These are phyloP conservation scores for Syndactyla subalaris DNA, from an alignment of 2,797 vertebrate genomes.

Conservation along the genomic window DNA sequence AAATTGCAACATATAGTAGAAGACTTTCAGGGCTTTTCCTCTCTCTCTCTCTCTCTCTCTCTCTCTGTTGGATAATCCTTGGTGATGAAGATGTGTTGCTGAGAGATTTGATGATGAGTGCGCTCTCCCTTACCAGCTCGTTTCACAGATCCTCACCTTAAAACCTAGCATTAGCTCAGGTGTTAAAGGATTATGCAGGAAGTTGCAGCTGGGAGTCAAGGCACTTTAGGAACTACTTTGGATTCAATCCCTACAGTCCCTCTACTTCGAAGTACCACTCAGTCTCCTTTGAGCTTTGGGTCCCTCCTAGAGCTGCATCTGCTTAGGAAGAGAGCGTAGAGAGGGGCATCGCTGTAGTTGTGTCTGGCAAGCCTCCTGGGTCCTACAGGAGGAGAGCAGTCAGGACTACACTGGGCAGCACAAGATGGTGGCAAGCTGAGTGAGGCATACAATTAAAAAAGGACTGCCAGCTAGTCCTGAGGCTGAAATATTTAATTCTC, in stretches of 20 bases:
- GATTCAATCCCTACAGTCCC: not conserved
- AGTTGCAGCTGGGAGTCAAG: not conserved
- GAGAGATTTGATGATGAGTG: not conserved
- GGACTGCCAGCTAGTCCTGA: not conserved
- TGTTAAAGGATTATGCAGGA: not conserved
- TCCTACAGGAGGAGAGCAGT: not conserved
- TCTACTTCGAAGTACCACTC: not conserved
- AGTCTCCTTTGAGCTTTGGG: not conserved
- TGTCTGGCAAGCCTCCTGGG: rapidly evolving
- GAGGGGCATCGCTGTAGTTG: rapidly evolving
- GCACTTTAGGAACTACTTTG: not conserved
- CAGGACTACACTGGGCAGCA: not conserved
- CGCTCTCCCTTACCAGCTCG: not conserved
- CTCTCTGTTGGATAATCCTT: not conserved
- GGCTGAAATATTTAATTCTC: not conserved
- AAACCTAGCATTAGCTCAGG: not conserved
- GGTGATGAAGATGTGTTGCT: not conserved
- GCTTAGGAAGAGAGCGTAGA: not conserved
- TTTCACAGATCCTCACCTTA: not conserved
- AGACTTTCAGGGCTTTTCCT: not conserved
- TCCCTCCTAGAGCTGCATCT: not conserved
- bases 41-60: not conserved
- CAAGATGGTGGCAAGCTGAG: rapidly evolving
- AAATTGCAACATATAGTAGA: not conserved
- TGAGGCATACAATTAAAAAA: rapidly evolving